These are phyloP conservation scores for Myotis pilosus DNA, from an alignment of 2,797 vertebrate genomes.

Conservation along the genomic window DNA sequence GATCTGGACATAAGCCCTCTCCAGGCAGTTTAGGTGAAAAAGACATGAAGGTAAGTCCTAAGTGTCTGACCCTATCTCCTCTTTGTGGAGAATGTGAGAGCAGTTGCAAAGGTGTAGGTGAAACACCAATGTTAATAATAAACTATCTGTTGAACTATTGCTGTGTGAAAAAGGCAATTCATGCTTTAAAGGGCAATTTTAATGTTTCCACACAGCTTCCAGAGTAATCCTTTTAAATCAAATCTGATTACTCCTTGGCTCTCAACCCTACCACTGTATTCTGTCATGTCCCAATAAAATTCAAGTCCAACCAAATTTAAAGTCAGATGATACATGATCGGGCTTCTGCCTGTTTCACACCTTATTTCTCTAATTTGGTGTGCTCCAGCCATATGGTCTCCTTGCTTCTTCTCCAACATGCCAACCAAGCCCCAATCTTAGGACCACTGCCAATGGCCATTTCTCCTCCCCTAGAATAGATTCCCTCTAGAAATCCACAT, in stretches of 20 bases:
- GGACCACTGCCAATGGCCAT: not conserved
- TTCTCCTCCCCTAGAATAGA: not conserved
- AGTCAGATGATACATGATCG: not conserved
- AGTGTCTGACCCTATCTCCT: not conserved
- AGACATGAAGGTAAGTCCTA: not conserved
- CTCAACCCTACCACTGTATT: not conserved
- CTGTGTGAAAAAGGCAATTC: not conserved
- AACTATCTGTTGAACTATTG: not conserved
- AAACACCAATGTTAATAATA: not conserved
- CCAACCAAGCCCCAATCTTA: not conserved
- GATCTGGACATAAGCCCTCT: not conserved
- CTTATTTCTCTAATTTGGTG: not conserved
- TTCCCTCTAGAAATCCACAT: constrained; percentile 14
- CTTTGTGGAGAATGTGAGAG: not conserved
- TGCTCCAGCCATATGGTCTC: not conserved
- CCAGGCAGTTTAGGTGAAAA: not conserved
- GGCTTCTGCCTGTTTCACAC: not conserved
- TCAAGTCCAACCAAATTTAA: not conserved
- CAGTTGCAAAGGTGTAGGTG: not conserved
- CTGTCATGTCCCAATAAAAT: not conserved
- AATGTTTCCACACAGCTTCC: not conserved
- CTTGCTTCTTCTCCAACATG: not conserved
- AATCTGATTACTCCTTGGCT: not conserved
- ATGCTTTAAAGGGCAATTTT: not conserved
- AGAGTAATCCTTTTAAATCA: not conserved